phyloP scores from a whole-genome alignment of 2,797 vertebrate species.

The Capromys pilorides region DNA sequence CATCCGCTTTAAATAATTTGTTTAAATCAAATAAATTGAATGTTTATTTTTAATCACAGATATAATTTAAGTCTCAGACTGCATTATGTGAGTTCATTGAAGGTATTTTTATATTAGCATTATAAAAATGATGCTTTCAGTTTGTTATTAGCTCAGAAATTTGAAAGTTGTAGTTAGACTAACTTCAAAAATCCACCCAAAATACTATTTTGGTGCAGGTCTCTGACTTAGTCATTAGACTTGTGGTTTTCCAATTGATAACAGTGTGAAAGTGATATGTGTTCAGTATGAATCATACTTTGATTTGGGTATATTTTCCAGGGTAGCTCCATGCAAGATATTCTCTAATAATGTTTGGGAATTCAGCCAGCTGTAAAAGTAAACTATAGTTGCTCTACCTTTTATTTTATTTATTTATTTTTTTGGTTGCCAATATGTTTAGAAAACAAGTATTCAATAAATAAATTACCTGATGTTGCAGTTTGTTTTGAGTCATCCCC shows the following conservation, averaged over 20 bases:
- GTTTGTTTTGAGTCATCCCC: too few species aligned
- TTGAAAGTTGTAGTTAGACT: neutral
- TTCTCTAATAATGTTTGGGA: neutral
- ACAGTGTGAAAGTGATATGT: neutral
- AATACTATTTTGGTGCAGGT: neutral
- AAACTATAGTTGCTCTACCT: neutral
- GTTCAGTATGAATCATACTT: neutral
- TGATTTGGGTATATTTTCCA: neutral
- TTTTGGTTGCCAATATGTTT: too few species aligned
- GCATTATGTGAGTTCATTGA: neutral
- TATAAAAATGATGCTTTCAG: neutral
- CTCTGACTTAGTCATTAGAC: neutral
- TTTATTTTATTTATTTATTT: too few species aligned
- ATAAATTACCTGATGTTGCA: neutral
- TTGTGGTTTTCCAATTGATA: neutral
- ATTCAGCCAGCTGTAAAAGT: too few species aligned
- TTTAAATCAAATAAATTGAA: slow-evolving; percentile 39
- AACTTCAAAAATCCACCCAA: neutral
- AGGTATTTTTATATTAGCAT: neutral
- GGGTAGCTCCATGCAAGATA: neutral
- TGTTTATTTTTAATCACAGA: slow-evolving; percentile 38
- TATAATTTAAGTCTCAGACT: neutral
- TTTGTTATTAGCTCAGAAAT: neutral
- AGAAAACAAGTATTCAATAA: neutral
- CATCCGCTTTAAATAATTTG: slow-evolving; percentile 44